These are phyloP conservation scores for Thripadectes ignobilis DNA, from an alignment of 2,797 vertebrate genomes.

Conservation along the genomic window DNA sequence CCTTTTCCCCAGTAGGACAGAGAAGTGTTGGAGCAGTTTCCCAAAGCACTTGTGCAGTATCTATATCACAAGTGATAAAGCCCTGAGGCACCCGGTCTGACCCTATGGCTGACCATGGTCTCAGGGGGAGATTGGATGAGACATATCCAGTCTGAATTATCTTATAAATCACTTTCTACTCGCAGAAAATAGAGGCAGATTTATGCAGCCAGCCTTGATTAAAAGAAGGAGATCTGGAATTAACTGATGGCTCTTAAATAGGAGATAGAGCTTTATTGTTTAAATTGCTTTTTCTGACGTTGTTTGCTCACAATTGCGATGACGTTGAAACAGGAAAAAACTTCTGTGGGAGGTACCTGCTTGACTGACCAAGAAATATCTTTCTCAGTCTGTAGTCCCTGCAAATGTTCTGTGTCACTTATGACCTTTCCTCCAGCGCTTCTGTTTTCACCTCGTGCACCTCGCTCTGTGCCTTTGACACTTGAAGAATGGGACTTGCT, in stretches of 20 bases:
- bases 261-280: not conserved
- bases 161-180: not conserved
- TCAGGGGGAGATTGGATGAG: not conserved
- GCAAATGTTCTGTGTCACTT: rapidly evolving
- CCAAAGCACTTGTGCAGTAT: not conserved
- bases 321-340: not conserved
- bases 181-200: not conserved
- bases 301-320: not conserved
- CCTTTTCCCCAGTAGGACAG: rapidly evolving
- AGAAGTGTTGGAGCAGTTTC: not conserved
- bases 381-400: not conserved
- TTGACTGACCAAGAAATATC: not conserved
- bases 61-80: not conserved
- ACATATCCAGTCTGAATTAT: not conserved
- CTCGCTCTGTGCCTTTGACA: not conserved
- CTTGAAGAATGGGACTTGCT: not conserved
- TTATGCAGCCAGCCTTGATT: not conserved
- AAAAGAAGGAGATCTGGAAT: not conserved
- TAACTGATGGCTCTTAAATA: not conserved
- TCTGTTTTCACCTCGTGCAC: not conserved
- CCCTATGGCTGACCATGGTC: not conserved
- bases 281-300: not conserved
- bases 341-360: not conserved
- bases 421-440: not conserved
- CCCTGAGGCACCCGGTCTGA: not conserved